Evolutionary conservation across 2,797 vertebrate species (phyloP).

Genomic region (Chelidonichthys spinosus): DNA sequence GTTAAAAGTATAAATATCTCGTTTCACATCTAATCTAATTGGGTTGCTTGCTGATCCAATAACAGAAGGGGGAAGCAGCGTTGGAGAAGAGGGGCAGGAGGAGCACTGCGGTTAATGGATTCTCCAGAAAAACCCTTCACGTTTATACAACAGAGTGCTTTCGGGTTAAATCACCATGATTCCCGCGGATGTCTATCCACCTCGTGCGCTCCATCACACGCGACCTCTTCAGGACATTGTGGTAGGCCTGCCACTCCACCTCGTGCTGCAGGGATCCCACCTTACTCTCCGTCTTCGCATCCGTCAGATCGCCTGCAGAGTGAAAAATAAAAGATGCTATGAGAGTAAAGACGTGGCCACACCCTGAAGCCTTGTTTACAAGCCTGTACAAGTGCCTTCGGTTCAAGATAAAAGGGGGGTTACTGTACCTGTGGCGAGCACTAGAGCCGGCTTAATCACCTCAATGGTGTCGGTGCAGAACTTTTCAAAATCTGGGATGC

Average conservation of each 20-base stretch:
- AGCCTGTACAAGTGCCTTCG: background rate
- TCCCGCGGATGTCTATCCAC: conserved; percentile 98
- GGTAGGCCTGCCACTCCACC: conserved; percentile 95
- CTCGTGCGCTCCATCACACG: conserved; percentile 92
- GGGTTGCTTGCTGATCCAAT: conserved; percentile 51
- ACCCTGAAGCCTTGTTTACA: conserved; percentile 1
- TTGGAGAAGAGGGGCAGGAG: background rate
- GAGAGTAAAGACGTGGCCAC: background rate
- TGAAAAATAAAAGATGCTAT: conserved; percentile 4
- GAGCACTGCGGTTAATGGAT: conserved; percentile 43
- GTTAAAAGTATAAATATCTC: conserved; percentile 51
- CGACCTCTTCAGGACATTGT: conserved; percentile 91
- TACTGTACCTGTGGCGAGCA: conserved; percentile 93
- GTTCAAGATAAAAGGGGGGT: background rate
- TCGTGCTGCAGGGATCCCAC: conserved; percentile 94
- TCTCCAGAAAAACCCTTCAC: conserved; percentile 21
- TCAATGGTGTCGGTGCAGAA: conserved; percentile 94
- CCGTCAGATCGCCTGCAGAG: conserved; percentile 92
- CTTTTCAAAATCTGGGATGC: conserved; percentile 91
- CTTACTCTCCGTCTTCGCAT: conserved; percentile 92
- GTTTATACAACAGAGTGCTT: background rate
- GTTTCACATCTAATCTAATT: conserved; percentile 61
- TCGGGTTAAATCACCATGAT: conserved; percentile 87
- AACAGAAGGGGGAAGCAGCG: conserved; percentile 13
- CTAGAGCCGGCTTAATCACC: conserved; percentile 91